Evolutionary conservation across 92 coral and sea anemone genomes (phyloP).

Genomic region (Epizoanthus ramosus): DNA sequence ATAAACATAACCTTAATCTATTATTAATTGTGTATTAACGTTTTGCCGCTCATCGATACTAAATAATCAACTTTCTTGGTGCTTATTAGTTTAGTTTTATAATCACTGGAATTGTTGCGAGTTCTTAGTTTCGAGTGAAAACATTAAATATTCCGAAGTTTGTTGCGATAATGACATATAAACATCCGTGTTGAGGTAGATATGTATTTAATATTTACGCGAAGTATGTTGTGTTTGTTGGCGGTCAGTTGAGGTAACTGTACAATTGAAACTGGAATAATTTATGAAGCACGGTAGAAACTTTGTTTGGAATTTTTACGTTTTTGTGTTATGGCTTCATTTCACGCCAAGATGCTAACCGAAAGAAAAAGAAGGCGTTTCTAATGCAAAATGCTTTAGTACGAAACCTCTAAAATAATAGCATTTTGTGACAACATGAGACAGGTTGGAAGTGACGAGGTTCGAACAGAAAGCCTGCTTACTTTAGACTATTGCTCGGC

Average conservation of each 20-base stretch:
- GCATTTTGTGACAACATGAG: neutral
- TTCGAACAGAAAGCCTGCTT: neutral
- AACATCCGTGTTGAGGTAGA: neutral
- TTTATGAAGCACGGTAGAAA: neutral
- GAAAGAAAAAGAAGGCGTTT: neutral
- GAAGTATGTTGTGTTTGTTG: neutral
- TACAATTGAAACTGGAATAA: neutral
- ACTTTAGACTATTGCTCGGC: neutral
- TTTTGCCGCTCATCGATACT: neutral
- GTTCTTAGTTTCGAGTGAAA: neutral
- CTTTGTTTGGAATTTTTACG: neutral
- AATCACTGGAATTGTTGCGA: neutral
- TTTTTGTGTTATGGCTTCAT: neutral
- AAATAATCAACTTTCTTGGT: neutral
- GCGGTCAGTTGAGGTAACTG: slow-evolving; percentile 8
- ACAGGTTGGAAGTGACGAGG: neutral
- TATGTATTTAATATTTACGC: neutral
- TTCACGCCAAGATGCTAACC: neutral
- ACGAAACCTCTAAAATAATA: no score
- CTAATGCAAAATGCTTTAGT: neutral
- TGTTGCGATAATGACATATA: neutral
- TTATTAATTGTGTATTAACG: neutral
- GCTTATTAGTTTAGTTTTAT: neutral
- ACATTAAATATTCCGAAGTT: neutral
- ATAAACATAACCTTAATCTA: neutral